Evolutionary conservation across 2,113 vertebrate species (phyloP).

Genomic region (Syngnathus scovelli): DNA sequence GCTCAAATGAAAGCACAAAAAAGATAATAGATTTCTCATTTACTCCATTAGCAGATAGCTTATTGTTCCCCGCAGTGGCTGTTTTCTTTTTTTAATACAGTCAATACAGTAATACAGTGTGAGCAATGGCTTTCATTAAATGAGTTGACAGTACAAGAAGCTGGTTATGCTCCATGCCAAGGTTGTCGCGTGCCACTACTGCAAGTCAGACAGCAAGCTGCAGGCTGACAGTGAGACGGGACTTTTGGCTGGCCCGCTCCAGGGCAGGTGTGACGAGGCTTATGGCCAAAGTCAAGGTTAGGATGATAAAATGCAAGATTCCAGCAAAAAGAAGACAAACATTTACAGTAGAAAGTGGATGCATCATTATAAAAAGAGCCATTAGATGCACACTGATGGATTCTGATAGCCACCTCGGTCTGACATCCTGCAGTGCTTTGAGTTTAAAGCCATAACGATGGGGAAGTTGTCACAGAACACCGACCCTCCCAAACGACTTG

Average conservation of each 20-base stretch:
- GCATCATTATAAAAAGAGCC: constrained; percentile 29
- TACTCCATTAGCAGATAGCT: constrained; percentile 11
- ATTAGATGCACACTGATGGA: constrained; percentile 42
- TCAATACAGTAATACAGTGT: not conserved
- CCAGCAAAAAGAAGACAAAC: constrained; percentile 24
- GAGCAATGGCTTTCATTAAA: constrained; percentile 38
- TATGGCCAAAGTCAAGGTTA: constrained; percentile 56
- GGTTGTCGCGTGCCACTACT: constrained; percentile 50
- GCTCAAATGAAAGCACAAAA: constrained; percentile 6
- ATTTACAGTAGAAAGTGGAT: constrained; percentile 6
- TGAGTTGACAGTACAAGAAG: constrained; percentile 20
- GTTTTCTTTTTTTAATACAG: not conserved
- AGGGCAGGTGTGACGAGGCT: constrained; percentile 48
- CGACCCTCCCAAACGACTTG: constrained; percentile 49
- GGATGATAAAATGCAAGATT: constrained; percentile 27
- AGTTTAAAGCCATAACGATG: constrained; percentile 48
- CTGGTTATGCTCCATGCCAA: constrained; percentile 54
- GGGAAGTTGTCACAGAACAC: constrained; percentile 49
- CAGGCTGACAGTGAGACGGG: not conserved
- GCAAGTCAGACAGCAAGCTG: constrained; percentile 49
- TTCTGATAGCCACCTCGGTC: constrained; percentile 31
- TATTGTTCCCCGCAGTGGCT: constrained; percentile 12
- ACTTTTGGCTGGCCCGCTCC: constrained; percentile 35
- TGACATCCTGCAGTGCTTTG: constrained; percentile 30
- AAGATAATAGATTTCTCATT: constrained; percentile 7